Base-by-base conservation (phyloP, 2,888 invertebrate species). In the Terebella lapidaria region DNA sequence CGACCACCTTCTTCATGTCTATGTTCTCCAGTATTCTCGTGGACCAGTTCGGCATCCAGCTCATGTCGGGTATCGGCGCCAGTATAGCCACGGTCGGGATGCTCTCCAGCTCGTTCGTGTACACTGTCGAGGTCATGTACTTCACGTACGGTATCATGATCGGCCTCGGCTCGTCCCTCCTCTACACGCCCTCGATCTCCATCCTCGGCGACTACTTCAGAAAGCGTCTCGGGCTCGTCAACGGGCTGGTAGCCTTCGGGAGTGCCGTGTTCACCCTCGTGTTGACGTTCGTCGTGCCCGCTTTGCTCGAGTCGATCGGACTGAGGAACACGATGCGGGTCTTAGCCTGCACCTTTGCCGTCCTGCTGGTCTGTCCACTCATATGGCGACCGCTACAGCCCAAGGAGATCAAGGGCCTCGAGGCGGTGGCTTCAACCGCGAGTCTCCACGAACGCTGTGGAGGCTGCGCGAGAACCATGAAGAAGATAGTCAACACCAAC, bases 201-300 rank as follows among this genome's bases (percentile, higher is more conserved):
- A 92, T 95, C 67, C 84, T 95, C 22, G 93, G 94, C 0, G 94
- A 94, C 75, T 94, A 95, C 80, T 95, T 94, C 81, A 89, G 90
- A 60, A 72, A 28, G n/a, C 30, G 89, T 73, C 84, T 94, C 71
- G 94, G 94, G 0, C 81, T 92, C 63, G 93, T 90, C 0, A 94
- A 93, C 75, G 94, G 94, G 0, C 84, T 94, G 60, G 94, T 94
- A 1, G 90, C 93, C 0, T 88, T 91, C 20, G 94, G 94, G 2
- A 94, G 93, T 75, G 91, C 93, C 1, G 85, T 89, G 5, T 94
- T 93, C 77, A 94, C 94, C 0, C 87, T 90, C 20, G 84, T 62
- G 25, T 64, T 79, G 28, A 73, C 78, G 1, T 69, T 74, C 47
- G 18, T 56, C 28, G 60, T 79, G 24, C 74, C 73, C 10, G 57